phyloP scores from a whole-genome alignment of 1,140 invertebrate species.

The Danaus melanippus region DNA sequence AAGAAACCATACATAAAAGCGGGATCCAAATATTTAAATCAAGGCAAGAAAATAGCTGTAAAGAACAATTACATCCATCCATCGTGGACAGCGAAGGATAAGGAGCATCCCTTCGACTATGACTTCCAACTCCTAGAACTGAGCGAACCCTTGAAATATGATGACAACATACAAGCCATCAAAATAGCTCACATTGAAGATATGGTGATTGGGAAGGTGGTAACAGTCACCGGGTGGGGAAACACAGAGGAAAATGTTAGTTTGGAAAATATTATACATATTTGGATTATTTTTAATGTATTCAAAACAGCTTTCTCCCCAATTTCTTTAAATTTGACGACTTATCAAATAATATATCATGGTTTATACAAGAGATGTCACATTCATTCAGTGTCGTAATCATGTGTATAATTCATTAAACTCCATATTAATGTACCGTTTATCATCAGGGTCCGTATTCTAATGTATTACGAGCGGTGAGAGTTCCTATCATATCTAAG shows the following conservation, averaged over 20 bases:
- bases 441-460: constrained; percentile 51
- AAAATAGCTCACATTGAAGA: constrained; percentile 54
- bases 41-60: constrained; percentile 34
- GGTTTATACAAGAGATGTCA: too few relatives aligned
- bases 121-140: constrained; percentile 56
- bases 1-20: constrained; percentile 50
- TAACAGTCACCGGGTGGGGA: constrained; percentile 61
- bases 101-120: constrained; percentile 57
- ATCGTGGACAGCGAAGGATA: constrained; percentile 37
- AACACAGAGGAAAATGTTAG: constrained; percentile 57
- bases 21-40: constrained; percentile 51
- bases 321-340: too few relatives aligned
- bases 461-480: constrained; percentile 42
- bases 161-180: constrained; percentile 46
- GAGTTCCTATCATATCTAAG: constrained; percentile 54
- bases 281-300: background rate
- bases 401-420: background rate
- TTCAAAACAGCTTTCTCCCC: too few relatives aligned
- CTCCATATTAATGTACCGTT: background rate
- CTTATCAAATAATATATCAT: too few relatives aligned
- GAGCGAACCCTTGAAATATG: constrained; percentile 35
- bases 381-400: too few relatives aligned
- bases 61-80: constrained; percentile 42
- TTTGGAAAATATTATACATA: constrained; percentile 26
- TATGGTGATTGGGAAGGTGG: constrained; percentile 53